phyloP scores from a whole-genome alignment of 2,113 vertebrate genomes.

The Psilopsiagon aurifrons region DNA sequence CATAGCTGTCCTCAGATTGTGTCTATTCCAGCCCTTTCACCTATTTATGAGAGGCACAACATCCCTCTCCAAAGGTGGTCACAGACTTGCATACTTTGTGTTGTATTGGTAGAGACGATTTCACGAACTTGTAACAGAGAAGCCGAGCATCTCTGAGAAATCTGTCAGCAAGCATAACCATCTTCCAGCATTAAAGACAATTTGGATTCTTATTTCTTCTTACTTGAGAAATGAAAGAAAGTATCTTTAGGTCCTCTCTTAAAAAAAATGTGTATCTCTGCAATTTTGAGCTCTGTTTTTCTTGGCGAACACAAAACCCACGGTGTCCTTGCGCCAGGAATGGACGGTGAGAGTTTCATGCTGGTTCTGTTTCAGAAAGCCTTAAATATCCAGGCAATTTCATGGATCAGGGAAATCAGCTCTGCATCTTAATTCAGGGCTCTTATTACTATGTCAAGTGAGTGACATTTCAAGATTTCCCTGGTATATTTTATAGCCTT shows the following conservation, averaged over 20 bases:
- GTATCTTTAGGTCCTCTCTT: background rate
- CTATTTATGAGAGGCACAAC: background rate
- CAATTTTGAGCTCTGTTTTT: background rate
- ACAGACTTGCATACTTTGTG: background rate
- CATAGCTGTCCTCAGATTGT: background rate
- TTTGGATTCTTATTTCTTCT: background rate
- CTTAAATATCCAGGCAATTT: conserved; percentile 58
- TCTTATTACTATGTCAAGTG: conserved; percentile 54
- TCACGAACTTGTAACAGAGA: background rate
- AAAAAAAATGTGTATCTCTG: background rate
- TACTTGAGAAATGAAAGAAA: background rate
- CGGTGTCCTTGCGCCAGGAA: background rate
- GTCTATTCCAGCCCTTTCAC: background rate
- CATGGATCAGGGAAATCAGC: conserved; percentile 57
- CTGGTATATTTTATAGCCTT: conserved; percentile 23
- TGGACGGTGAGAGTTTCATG: background rate
- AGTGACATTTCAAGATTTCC: conserved; percentile 28
- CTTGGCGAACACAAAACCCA: background rate
- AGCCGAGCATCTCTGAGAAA: background rate
- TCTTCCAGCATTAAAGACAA: background rate
- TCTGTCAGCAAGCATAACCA: background rate
- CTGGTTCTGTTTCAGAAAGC: background rate
- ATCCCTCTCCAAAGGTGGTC: background rate
- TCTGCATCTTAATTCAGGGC: conserved; percentile 40
- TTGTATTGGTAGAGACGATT: background rate